Base-by-base conservation (phyloP, 2,888 invertebrate species). In the Orchesellides sinensis region DNA sequence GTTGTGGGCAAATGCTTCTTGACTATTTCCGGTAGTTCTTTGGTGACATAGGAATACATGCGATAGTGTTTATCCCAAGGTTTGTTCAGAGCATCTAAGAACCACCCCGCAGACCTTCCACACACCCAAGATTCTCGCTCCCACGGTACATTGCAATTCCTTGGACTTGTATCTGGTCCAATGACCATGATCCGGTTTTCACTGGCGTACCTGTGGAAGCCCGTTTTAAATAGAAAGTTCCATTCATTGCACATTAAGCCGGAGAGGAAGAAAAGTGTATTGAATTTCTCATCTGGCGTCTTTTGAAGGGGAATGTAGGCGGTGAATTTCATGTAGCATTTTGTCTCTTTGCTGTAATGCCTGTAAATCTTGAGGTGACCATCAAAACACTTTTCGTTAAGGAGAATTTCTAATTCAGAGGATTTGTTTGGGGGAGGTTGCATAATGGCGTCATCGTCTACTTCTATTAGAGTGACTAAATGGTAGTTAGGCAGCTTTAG, bases 61-160 rank as follows among this genome's bases (percentile, higher is more conserved):
- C 94, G 93, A 90, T 98, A 99, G 91, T 99, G 93, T 27, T 92
- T 93, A 45, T 94, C 94, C 98, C 98, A 99, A 17, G 96, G 96
- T 17, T 94, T 94, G 88, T 94, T 92, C 0, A 94, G 94, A 8
- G 99, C 98, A 91, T 99, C 95, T 0, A 99, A 92, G 90, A 99
- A 99, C 90, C 98, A 99, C 0, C 98, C 97, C 85, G 99, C 99
- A 5, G 96, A 96, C 6, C 94, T 94, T 29, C 99, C 99, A 91
- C 99, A 97, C 90, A 98, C 98, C 93, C 95, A 98, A 17, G 93
- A 92, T 32, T 97, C 97, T 89, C 96, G 95, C 91, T 98, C 96
- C 0, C 98, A 98, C 19, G 95, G 93, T 81, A 99, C 93, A 88
- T 96, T 54, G 5, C 25, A 61, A 52, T 73, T 75, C 25, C 93